Evolutionary conservation across 2,113 vertebrate genomes (phyloP).

Genomic region (Pao palembangensis): DNA sequence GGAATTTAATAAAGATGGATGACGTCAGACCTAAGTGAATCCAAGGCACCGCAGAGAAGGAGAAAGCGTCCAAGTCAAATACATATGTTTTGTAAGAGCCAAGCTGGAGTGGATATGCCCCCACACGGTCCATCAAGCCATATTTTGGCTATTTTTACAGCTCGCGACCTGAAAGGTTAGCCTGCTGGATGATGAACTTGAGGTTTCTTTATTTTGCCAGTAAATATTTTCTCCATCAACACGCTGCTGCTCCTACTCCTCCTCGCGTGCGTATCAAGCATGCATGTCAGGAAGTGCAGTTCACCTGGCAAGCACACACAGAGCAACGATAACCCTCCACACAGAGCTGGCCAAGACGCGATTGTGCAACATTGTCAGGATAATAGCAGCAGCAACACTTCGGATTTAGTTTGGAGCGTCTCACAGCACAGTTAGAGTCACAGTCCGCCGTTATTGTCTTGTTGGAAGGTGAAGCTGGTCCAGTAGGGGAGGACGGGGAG

Average conservation of each 20-base stretch:
- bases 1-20: no score
- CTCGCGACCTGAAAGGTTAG: background rate
- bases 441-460: no score
- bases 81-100: background rate
- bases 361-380: no score
- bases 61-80: no score
- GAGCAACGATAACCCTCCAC: background rate
- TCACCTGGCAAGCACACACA: background rate
- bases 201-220: background rate
- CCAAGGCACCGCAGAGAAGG: no score
- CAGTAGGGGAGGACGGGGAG: no score
- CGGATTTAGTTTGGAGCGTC: no score
- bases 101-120: background rate
- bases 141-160: background rate
- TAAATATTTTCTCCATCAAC: background rate
- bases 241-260: background rate
- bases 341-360: background rate
- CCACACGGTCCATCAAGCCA: background rate
- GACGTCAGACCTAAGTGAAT: no score
- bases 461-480: no score
- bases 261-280: background rate
- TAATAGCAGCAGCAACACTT: no score
- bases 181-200: background rate
- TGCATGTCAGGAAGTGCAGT: constrained; percentile 1
- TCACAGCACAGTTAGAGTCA: no score